Conservation (phyloP, 2,113 vertebrate genomes). For the Nanorana parkeri region DNA sequence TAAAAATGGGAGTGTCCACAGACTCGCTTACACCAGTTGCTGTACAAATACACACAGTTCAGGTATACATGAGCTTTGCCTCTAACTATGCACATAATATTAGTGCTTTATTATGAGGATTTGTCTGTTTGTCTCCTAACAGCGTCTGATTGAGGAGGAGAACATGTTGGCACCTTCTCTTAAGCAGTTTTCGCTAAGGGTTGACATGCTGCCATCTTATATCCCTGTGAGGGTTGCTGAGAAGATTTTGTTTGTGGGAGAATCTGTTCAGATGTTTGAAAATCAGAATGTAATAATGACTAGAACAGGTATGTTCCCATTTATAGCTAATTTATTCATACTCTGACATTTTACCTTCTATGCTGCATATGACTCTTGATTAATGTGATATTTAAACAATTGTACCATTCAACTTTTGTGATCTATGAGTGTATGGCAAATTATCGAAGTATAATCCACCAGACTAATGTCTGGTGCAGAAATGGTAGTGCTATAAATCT, state of each 20-base stretch:
- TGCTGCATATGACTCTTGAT: neutral
- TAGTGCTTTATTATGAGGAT: neutral
- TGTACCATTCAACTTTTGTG: no score
- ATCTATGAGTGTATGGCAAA: no score
- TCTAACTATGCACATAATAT: no score
- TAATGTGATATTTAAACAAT: neutral
- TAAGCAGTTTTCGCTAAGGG: conserved; percentile 94
- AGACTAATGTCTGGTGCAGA: no score
- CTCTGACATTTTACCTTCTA: neutral
- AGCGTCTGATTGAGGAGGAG: conserved; percentile 97
- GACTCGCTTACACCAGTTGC: no score
- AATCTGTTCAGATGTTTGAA: conserved; percentile 99
- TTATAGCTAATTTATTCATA: neutral
- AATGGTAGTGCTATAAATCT: no score
- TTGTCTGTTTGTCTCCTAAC: conserved; percentile 40
- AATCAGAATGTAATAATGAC: conserved; percentile 93
- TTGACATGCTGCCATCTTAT: conserved; percentile 95
- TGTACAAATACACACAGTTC: no score
- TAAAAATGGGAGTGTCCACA: no score
- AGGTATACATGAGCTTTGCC: no score
- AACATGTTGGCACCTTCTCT: conserved; percentile 96
- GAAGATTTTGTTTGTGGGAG: conserved; percentile 98
- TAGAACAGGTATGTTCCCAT: conserved; percentile 80
- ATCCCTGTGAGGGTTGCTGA: conserved; percentile 94
- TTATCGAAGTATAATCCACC: no score